phyloP scores from a whole-genome alignment of 2,797 vertebrate species.

The Notolepis coatsorum region DNA sequence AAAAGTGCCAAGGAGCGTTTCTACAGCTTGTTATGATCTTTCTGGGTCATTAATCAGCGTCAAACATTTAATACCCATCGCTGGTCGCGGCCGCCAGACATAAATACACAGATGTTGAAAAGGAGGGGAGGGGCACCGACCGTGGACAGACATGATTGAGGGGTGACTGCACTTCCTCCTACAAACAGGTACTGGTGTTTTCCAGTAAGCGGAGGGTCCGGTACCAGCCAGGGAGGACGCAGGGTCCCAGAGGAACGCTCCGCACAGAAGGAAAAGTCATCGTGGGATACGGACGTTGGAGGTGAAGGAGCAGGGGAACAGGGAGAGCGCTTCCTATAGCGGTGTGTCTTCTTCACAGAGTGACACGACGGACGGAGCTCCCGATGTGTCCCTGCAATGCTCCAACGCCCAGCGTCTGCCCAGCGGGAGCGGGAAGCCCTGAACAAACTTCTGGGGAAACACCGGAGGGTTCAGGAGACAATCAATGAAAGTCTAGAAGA shows the following conservation, averaged over 20 bases:
- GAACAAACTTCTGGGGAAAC: constrained; percentile 37
- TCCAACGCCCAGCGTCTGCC: background rate
- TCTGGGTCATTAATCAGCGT: constrained; percentile 53
- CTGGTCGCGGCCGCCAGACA: constrained; percentile 43
- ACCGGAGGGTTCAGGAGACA: background rate
- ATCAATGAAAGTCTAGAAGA: constrained; percentile 14
- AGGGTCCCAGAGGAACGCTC: constrained; percentile 51
- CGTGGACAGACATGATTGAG: constrained; percentile 39
- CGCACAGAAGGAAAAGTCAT: constrained; percentile 76
- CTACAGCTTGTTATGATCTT: constrained; percentile 50
- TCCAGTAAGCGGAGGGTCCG: constrained; percentile 10
- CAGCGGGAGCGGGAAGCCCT: constrained; percentile 18
- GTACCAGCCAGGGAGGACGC: constrained; percentile 54
- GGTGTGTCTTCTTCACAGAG: constrained; percentile 40
- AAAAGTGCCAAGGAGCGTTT: constrained; percentile 65
- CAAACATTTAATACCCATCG: constrained; percentile 63
- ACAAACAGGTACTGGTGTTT: constrained; percentile 52
- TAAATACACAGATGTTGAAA: constrained; percentile 63
- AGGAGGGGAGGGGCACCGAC: constrained; percentile 30
- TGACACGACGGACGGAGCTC: background rate
- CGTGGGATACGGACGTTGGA: constrained; percentile 49
- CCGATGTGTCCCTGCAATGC: constrained; percentile 52
- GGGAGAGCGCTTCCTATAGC: constrained; percentile 43
- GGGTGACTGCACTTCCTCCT: constrained; percentile 32
- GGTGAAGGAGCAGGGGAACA: constrained; percentile 33